Percentiles rank a stretch among this genome's conserved stretches.
phyloP scores from a whole-genome alignment of 2,888 invertebrate species.

The Luperina testacea region DNA sequence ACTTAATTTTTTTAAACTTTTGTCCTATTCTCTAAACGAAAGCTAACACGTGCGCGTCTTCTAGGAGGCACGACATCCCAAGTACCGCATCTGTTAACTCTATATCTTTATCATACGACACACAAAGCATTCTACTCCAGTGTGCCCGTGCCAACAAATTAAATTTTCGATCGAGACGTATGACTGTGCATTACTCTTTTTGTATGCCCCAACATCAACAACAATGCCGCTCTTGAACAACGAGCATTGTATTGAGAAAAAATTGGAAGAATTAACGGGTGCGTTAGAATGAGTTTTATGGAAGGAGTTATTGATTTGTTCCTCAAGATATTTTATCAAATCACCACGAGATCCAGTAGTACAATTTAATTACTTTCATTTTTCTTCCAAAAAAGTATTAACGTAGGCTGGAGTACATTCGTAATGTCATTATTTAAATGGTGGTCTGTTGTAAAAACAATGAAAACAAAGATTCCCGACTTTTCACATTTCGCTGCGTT shows the following conservation, averaged over 20 bases:
- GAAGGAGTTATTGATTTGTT: not conserved
- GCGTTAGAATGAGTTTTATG: slow-evolving; percentile 14
- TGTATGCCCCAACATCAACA: slow-evolving; percentile 80
- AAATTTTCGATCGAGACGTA: slow-evolving; percentile 86
- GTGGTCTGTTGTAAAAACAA: slow-evolving; percentile 44
- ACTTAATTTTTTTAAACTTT: not conserved
- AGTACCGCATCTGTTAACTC: slow-evolving; percentile 71
- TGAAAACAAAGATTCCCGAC: slow-evolving; percentile 43
- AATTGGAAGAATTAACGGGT: slow-evolving; percentile 18
- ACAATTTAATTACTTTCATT: slow-evolving; percentile 1
- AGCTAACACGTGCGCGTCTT: slow-evolving; percentile 33
- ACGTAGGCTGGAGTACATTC: not conserved
- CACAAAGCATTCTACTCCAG: slow-evolving; percentile 77
- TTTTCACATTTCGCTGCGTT: slow-evolving; percentile 39
- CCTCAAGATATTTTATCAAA: not conserved
- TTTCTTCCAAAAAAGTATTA: not conserved
- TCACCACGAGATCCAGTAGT: not conserved
- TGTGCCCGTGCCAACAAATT: slow-evolving; percentile 82
- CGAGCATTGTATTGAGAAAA: slow-evolving; percentile 74
- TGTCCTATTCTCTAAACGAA: not conserved
- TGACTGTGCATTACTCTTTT: slow-evolving; percentile 84
- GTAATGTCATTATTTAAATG: slow-evolving; percentile 47
- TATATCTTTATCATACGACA: slow-evolving; percentile 75
- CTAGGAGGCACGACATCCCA: slow-evolving; percentile 42
- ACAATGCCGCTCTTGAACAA: slow-evolving; percentile 78